phyloP scores from a whole-genome alignment of 2,888 invertebrate genomes.

The Oligia latruncula region DNA sequence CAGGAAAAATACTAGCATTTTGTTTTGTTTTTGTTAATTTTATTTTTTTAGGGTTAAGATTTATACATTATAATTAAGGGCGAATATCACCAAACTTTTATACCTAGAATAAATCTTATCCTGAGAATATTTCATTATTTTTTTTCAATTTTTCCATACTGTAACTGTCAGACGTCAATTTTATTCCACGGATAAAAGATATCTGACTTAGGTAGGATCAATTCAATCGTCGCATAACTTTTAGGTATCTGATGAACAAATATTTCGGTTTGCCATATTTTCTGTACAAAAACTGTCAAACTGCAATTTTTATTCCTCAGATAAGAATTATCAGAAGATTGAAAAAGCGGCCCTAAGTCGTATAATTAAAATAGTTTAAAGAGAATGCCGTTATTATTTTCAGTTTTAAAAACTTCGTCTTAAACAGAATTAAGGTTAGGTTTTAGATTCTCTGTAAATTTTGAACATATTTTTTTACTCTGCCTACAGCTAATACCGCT shows the following conservation, averaged over 20 bases:
- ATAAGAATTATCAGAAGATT: neutral
- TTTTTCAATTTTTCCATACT: too few relatives aligned
- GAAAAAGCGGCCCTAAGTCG: neutral
- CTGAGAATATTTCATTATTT: neutral
- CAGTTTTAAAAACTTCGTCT: too few relatives aligned
- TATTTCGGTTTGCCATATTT: too few relatives aligned
- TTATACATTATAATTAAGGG: neutral
- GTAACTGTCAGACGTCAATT: too few relatives aligned
- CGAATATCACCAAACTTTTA: neutral
- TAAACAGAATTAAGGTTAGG: neutral
- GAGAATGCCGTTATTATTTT: too few relatives aligned
- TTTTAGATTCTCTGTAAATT: neutral
- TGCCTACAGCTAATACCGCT: neutral
- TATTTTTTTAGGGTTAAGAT: neutral
- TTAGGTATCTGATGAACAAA: too few relatives aligned
- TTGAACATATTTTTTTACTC: neutral
- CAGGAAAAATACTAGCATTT: slow-evolving; percentile 41
- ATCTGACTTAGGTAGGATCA: too few relatives aligned
- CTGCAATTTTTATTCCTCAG: too few relatives aligned
- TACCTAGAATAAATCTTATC: too few relatives aligned
- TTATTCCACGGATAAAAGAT: too few relatives aligned
- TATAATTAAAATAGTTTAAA: neutral
- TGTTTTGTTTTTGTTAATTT: slow-evolving; percentile 15
- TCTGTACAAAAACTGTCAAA: too few relatives aligned
- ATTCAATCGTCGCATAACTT: too few relatives aligned